phyloP scores from a whole-genome alignment of 1,140 invertebrate genomes.

The Gonioctena quinquepunctata region DNA sequence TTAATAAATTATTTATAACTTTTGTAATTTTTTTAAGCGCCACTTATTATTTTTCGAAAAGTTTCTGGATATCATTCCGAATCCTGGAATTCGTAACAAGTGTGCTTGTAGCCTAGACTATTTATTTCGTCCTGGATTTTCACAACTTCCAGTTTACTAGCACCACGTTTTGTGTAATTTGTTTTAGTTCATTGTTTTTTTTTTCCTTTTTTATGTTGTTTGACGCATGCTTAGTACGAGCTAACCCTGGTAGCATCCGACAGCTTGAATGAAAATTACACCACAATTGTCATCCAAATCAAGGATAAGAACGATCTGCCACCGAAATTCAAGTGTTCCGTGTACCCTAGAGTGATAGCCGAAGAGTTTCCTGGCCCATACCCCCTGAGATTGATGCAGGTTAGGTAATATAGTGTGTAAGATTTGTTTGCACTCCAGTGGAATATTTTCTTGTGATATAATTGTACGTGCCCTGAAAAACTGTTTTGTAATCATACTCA shows the following conservation, averaged over 20 bases:
- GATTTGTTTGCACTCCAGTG: neutral
- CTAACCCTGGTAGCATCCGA: conserved; percentile 85
- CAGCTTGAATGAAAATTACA: conserved; percentile 82
- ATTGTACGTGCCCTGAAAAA: neutral
- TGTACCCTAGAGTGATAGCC: conserved; percentile 69
- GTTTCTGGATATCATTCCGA: too few species aligned
- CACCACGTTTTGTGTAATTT: neutral
- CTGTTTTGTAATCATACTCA: neutral
- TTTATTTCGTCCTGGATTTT: too few species aligned
- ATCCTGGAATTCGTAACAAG: too few species aligned
- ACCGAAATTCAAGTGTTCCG: conserved; percentile 72
- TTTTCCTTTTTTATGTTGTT: conserved; percentile 32
- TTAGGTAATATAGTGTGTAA: conserved; percentile 49
- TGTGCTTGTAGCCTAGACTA: too few species aligned
- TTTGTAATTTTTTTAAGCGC: too few species aligned
- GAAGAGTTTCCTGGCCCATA: conserved; percentile 68
- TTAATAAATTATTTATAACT: too few species aligned
- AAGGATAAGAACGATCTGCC: conserved; percentile 83
- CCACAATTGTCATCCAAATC: conserved; percentile 75
- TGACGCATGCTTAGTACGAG: conserved; percentile 69
- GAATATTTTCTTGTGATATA: too few species aligned
- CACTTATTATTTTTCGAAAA: too few species aligned
- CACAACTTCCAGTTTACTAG: too few species aligned
- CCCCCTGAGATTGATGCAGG: conserved; percentile 66
- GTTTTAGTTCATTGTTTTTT: neutral